Evolutionary conservation across 1,140 invertebrate genomes (phyloP).

Genomic region (Eupeodes corollae): DNA sequence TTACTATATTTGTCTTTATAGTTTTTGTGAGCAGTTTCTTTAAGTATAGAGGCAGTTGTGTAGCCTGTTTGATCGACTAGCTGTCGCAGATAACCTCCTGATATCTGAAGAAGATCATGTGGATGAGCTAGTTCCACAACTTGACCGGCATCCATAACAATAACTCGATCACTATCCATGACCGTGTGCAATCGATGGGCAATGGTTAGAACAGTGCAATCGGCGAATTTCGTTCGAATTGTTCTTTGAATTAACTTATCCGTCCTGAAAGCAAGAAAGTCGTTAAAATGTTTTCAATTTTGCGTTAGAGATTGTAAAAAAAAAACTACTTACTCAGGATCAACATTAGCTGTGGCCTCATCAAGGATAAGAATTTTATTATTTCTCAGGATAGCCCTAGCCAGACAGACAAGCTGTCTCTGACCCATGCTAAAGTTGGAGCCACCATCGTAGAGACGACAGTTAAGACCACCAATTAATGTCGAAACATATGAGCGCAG

Average conservation of each 20-base stretch:
- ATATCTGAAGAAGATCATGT: conserved; percentile 47
- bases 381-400: conserved; percentile 59
- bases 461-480: conserved; percentile 47
- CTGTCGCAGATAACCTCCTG: conserved; percentile 39
- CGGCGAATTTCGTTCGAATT: conserved; percentile 53
- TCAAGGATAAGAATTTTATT: conserved; percentile 71
- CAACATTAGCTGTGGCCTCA: conserved; percentile 60
- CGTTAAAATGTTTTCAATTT: not conserved
- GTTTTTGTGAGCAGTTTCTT: conserved; percentile 31
- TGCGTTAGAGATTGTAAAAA: not conserved
- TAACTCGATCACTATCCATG: conserved; percentile 63
- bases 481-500: conserved; percentile 49
- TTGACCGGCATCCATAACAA: conserved; percentile 60
- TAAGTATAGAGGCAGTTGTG: conserved; percentile 31
- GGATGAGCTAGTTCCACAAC: conserved; percentile 58
- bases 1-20: conserved; percentile 11
- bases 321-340: conserved; percentile 45
- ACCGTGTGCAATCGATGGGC: conserved; percentile 74
- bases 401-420: conserved; percentile 66
- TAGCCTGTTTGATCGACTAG: conserved; percentile 46
- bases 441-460: conserved; percentile 51
- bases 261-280: conserved; percentile 41
- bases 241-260: conserved; percentile 58
- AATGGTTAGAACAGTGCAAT: conserved; percentile 71
- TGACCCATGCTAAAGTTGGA: conserved; percentile 67